Evolutionary conservation across 64 coral and sea anemone species (phyloP), one percentile per base, ranked within the genome.

Genomic region (Pachyseris speciosa): DNA sequence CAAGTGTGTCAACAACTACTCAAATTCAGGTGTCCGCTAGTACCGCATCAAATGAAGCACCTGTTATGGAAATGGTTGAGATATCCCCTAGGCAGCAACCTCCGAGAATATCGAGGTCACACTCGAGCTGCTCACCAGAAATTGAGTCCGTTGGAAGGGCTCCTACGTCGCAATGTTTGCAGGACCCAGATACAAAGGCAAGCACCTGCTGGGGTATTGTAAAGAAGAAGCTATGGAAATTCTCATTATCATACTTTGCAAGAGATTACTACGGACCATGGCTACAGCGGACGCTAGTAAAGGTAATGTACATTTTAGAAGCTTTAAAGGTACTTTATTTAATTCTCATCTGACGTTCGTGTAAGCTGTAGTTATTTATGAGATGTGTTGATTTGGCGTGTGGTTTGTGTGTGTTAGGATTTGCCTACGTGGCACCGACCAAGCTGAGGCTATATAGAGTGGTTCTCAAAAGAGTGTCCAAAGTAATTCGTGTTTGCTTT

Each of bases 241-340:
- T 89, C 13, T 97, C 95, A 3, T 24, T 97, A 13, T 70, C 85
- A 0, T 71, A 59, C 86, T 78, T 97, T 69, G 95, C 95, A 22
- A 90, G 77, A 37, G 34, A 84, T 26, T 81, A 97, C 22, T 97
- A 97, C 79, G 94, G 89, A 11, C 97, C 97, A 1, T 95, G 86
- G 63, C 41, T 99, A 30, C 94, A 95, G 74, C 95, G 75, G 51
- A 78, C 79, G 66, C 83, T 86, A 20, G 87, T 87, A 1, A 99
- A 99, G 97, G 97, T 99, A n/a, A 28, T 53, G 36, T 61, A n/a
- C n/a, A n/a, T 71, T 10, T 26, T 16, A 55, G 20, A 5, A 55
- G 11, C 2, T 45, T 45, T n/a, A n/a, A n/a, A n/a, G n/a, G n/a
- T n/a, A n/a, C n/a, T n/a, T n/a, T n/a, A n/a, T n/a, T n/a, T n/a